phyloP scores from a whole-genome alignment of 1,140 invertebrate species.

The Mizuhopecten yessoensis region DNA sequence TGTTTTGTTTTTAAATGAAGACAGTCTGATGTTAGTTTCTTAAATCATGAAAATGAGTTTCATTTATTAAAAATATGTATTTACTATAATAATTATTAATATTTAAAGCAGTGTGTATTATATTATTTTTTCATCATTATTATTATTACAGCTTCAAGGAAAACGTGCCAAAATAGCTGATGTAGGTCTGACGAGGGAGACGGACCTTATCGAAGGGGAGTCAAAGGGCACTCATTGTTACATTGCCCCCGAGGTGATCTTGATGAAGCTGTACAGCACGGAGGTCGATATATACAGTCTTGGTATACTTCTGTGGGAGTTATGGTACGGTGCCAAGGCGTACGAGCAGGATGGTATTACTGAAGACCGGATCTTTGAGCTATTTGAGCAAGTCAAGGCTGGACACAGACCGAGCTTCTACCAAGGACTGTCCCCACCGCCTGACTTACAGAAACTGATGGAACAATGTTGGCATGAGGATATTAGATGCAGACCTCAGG shows the following conservation, averaged over 20 bases:
- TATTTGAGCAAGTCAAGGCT: background rate
- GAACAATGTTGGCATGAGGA: slow-evolving; percentile 44
- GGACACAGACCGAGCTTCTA: slow-evolving; percentile 12
- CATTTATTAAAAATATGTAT: too few relatives aligned
- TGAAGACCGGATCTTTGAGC: background rate
- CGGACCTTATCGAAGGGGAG: slow-evolving; percentile 55
- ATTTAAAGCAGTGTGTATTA: too few relatives aligned
- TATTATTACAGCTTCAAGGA: slow-evolving; percentile 60
- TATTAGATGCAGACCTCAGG: background rate
- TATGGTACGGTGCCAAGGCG: slow-evolving; percentile 60
- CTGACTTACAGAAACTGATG: slow-evolving; percentile 42
- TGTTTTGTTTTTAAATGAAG: too few relatives aligned
- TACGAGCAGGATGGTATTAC: slow-evolving; percentile 15
- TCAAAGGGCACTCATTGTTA: slow-evolving; percentile 57
- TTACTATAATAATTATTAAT: too few relatives aligned
- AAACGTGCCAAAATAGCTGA: slow-evolving; percentile 65
- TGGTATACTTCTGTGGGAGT: slow-evolving; percentile 60
- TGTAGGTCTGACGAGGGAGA: slow-evolving; percentile 62
- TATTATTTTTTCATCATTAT: too few relatives aligned
- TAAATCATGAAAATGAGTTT: too few relatives aligned
- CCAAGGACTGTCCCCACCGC: background rate
- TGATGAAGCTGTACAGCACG: slow-evolving; percentile 51
- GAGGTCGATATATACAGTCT: slow-evolving; percentile 62
- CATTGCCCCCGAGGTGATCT: slow-evolving; percentile 62
- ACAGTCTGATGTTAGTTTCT: too few relatives aligned